Conservation (phyloP, 2,113 vertebrate genomes). For the Diphyllodes magnificus region DNA sequence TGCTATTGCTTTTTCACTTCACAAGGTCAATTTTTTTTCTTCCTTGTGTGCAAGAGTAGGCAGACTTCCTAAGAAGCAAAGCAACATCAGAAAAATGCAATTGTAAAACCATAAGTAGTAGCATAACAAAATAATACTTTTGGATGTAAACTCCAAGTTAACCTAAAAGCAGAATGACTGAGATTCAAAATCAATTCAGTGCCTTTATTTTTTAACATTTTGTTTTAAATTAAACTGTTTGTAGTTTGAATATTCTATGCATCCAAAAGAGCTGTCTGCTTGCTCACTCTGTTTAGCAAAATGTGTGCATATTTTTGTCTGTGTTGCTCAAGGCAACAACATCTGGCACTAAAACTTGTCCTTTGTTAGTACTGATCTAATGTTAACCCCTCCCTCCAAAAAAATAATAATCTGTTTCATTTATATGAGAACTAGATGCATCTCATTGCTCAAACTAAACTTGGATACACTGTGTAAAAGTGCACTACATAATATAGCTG, state of each 20-base stretch:
- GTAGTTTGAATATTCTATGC: background rate
- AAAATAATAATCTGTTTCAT: background rate
- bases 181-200: background rate
- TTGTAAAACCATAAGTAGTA: background rate
- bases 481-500: background rate
- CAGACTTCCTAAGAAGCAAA: background rate
- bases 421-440: background rate
- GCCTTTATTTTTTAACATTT: background rate
- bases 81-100: background rate
- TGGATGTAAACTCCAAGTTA: background rate
- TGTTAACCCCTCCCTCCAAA: background rate
- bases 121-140: background rate
- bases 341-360: background rate
- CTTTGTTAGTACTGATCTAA: background rate
- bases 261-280: background rate
- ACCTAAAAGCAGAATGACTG: background rate
- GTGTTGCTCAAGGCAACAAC: background rate
- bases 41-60: background rate
- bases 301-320: background rate
- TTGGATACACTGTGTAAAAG: background rate
- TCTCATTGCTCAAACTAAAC: background rate
- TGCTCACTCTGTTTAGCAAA: background rate
- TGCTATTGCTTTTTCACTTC: background rate
- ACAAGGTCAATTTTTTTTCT: background rate
- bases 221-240: background rate